Evolutionary conservation across 2,888 invertebrate genomes (phyloP).

Genomic region (Lacanobia oleracea): DNA sequence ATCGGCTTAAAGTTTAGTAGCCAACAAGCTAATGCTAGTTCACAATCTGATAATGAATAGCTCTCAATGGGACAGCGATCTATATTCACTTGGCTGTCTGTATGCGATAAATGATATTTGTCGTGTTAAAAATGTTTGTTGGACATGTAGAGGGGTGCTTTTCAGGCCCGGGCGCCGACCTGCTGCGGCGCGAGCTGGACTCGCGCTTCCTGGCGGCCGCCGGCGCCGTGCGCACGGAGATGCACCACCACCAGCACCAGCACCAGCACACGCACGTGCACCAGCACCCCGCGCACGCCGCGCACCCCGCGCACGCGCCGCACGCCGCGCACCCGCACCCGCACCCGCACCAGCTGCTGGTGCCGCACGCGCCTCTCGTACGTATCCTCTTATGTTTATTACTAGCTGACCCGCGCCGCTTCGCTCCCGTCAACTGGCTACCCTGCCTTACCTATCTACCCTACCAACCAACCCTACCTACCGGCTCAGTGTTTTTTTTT

Average conservation of each 20-base stretch:
- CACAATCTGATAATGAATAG: neutral
- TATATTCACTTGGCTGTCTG: neutral
- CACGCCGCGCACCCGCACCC: constrained; percentile 76
- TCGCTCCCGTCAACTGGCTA: no score
- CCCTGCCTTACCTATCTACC: no score
- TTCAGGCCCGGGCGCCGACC: constrained; percentile 92
- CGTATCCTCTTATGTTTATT: neutral
- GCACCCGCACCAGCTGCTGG: constrained; percentile 61
- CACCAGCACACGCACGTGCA: constrained; percentile 98
- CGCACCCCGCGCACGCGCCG: constrained; percentile 91
- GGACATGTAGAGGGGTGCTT: constrained; percentile 41
- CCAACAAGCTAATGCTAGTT: no score
- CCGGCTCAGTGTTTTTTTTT: no score
- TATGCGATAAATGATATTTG: constrained; percentile 2
- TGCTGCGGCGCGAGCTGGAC: constrained; percentile 97
- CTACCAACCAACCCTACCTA: no score
- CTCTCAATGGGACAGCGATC: neutral
- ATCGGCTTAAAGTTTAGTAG: no score
- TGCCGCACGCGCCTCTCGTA: constrained; percentile 75
- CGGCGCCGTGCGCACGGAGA: constrained; percentile 95
- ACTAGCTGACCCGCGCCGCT: no score
- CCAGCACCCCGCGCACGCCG: constrained; percentile 93
- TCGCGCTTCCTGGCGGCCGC: constrained; percentile 97
- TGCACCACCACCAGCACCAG: constrained; percentile 95
- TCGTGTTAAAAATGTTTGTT: constrained; percentile 30